Evolutionary conservation across 2,888 invertebrate species (phyloP).

Genomic region (Caradrina clavipalpis): DNA sequence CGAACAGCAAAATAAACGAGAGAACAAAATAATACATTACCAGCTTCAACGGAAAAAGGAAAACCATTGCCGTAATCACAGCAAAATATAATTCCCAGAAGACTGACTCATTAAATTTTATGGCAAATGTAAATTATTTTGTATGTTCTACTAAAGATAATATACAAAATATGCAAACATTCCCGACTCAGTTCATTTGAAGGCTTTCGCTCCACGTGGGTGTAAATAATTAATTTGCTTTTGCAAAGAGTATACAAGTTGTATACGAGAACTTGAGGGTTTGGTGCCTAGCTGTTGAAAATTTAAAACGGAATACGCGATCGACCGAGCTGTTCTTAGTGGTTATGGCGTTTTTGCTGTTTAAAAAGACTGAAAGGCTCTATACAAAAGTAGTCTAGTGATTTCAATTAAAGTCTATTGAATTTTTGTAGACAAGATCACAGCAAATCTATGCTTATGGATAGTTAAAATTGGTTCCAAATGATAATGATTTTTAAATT

Average conservation of each 20-base stretch:
- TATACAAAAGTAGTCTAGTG: too few species aligned
- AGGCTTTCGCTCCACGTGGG: slow-evolving; percentile 69
- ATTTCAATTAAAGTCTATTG: too few species aligned
- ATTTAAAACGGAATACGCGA: slow-evolving; percentile 78
- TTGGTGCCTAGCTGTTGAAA: slow-evolving; percentile 77
- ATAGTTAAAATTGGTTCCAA: too few species aligned
- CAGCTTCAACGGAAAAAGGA: slow-evolving; percentile 35
- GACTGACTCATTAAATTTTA: slow-evolving; percentile 58
- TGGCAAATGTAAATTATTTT: slow-evolving; percentile 59
- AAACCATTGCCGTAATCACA: slow-evolving; percentile 41
- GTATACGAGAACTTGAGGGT: slow-evolving; percentile 66
- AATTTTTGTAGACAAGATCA: too few species aligned
- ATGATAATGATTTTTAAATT: too few species aligned
- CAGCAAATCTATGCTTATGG: too few species aligned
- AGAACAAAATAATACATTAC: slow-evolving; percentile 37
- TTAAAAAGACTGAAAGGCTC: background rate
- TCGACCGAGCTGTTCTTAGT: slow-evolving; percentile 71
- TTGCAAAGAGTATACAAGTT: slow-evolving; percentile 69
- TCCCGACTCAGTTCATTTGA: slow-evolving; percentile 73
- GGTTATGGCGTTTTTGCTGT: slow-evolving; percentile 71
- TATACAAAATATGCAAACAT: slow-evolving; percentile 73
- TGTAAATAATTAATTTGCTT: slow-evolving; percentile 87
- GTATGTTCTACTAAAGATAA: slow-evolving; percentile 65
- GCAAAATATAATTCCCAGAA: slow-evolving; percentile 42
- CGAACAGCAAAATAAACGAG: slow-evolving; percentile 21